Conservation (phyloP, 2,797 vertebrate species). For the Darevskia mixta region DNA sequence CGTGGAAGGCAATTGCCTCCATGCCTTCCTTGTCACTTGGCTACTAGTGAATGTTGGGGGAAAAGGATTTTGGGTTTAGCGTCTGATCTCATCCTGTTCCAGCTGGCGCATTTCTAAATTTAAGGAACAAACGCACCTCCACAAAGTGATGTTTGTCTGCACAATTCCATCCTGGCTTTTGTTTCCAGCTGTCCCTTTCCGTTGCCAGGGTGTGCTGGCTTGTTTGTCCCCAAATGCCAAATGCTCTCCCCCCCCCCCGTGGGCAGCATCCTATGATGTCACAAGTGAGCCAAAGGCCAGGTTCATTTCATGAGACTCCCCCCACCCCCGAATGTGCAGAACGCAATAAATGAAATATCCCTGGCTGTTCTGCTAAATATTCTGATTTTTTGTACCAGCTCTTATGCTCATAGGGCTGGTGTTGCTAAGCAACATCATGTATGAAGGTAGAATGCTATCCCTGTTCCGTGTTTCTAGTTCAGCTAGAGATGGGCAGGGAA, state of each 20-base stretch:
- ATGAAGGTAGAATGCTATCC: conserved; percentile 27
- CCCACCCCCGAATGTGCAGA: not conserved
- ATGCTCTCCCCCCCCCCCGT: not conserved
- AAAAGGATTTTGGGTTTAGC: too few relatives aligned
- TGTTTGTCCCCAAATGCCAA: not conserved
- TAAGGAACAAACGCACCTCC: not conserved
- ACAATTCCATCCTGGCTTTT: not conserved
- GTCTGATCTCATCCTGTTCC: not conserved
- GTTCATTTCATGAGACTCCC: not conserved
- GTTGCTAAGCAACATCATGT: conserved; percentile 29
- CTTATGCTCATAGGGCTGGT: conserved; percentile 22
- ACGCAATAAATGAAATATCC: conserved; percentile 16
- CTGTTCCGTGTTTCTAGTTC: conserved; percentile 24
- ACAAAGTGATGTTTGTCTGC: not conserved
- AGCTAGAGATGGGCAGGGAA: conserved; percentile 2
- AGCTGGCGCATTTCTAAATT: not conserved
- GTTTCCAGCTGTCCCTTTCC: not conserved
- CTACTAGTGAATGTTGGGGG: not conserved
- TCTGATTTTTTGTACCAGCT: conserved; percentile 33
- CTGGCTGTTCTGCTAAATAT: not conserved
- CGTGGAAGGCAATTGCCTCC: not conserved
- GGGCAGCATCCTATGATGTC: not conserved
- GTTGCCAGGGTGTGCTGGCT: too few relatives aligned
- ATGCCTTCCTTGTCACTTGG: not conserved
- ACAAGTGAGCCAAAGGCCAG: too few relatives aligned